Conservation (phyloP, 2,888 invertebrate species). For the Congeria kusceri region DNA sequence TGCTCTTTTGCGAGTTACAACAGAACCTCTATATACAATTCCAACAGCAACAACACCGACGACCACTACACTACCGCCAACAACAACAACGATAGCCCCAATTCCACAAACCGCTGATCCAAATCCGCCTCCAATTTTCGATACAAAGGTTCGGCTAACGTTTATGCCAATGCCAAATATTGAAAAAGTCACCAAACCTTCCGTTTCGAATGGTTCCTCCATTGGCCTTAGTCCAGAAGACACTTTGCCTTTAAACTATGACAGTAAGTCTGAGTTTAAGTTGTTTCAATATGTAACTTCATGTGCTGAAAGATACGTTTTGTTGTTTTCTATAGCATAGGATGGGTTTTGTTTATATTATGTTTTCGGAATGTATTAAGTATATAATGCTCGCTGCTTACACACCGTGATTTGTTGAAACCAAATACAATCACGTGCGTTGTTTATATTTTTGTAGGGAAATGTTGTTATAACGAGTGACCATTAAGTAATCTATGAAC, state of each 20-base stretch:
- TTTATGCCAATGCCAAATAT: slow-evolving; percentile 60
- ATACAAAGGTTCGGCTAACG: slow-evolving; percentile 46
- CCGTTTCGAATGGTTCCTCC: background rate
- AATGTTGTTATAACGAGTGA: too few species aligned
- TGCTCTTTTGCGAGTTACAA: background rate
- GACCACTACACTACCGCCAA: background rate
- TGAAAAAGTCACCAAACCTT: slow-evolving; percentile 30
- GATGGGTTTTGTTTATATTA: too few species aligned
- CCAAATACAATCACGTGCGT: too few species aligned
- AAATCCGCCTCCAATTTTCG: slow-evolving; percentile 60
- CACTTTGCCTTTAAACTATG: background rate
- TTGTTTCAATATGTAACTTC: background rate
- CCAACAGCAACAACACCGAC: background rate
- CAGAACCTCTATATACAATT: background rate
- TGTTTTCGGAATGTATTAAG: too few species aligned
- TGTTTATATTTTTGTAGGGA: too few species aligned
- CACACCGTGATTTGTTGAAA: too few species aligned
- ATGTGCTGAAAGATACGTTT: too few species aligned
- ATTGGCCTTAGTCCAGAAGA: background rate
- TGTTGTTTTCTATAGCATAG: too few species aligned
- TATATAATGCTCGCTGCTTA: too few species aligned
- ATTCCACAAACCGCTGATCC: slow-evolving; percentile 48
- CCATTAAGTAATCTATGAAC: too few species aligned
- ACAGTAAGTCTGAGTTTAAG: background rate
- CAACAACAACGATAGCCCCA: slow-evolving; percentile 28